phyloP scores from a whole-genome alignment of 2,797 vertebrate species.

The Sitta carolinensis region DNA sequence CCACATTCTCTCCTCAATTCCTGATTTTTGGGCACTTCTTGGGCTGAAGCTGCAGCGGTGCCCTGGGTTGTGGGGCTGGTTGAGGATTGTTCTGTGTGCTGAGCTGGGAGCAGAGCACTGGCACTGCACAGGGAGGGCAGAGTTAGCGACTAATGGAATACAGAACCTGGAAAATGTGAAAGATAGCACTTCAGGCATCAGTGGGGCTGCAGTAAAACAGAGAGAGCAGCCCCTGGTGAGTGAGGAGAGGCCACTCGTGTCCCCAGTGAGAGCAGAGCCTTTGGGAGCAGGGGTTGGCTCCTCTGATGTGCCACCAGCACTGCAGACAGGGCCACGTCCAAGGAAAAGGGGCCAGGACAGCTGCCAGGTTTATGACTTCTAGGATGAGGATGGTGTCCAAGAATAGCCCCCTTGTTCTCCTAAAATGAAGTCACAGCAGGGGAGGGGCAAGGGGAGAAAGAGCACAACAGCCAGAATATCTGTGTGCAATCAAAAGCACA shows the following conservation, averaged over 20 bases:
- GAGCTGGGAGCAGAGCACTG: no score
- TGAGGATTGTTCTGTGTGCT: no score
- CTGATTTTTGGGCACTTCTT: no score
- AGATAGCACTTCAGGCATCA: no score
- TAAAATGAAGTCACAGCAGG: neutral
- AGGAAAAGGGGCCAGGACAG: neutral
- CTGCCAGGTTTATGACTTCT: slow-evolving; percentile 40
- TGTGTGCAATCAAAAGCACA: neutral
- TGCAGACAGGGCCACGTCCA: neutral
- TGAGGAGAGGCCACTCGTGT: slow-evolving; percentile 7
- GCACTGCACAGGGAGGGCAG: no score
- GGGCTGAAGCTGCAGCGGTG: no score
- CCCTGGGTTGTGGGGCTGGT: no score
- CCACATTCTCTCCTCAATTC: no score
- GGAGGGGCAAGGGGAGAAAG: neutral
- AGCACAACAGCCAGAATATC: neutral
- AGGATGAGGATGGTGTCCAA: slow-evolving; percentile 1
- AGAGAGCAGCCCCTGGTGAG: accelerated
- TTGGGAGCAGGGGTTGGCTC: neutral
- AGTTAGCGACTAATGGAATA: no score
- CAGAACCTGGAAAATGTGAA: no score
- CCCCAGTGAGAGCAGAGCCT: neutral
- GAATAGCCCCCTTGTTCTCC: slow-evolving; percentile 3
- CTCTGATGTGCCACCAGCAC: neutral
- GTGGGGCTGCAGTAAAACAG: neutral